Conservation (phyloP, 1,140 invertebrate species). For the Penaeus indicus region DNA sequence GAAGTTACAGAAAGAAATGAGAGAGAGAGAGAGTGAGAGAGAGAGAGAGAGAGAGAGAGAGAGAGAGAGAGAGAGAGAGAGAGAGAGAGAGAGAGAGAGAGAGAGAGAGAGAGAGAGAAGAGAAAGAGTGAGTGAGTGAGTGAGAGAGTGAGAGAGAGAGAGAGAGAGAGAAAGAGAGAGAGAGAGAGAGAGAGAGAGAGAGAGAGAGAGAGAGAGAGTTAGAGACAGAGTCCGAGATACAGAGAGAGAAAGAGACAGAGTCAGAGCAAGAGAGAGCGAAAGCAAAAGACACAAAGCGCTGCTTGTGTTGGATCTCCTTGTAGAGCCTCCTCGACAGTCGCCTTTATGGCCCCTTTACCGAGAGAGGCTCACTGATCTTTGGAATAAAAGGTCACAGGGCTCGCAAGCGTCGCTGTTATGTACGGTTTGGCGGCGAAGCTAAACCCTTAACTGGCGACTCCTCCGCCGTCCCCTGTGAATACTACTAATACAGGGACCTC, state of each 20-base stretch:
- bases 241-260: constrained; percentile 1
- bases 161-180: not conserved
- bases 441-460: not conserved
- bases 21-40: not conserved
- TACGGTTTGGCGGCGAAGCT: not conserved
- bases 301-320: too few relatives aligned
- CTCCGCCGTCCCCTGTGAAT: not conserved
- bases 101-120: not conserved
- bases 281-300: not conserved
- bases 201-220: not conserved
- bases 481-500: constrained; percentile 10
- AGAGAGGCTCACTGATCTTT: too few relatives aligned
- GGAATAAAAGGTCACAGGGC: not conserved
- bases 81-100: not conserved
- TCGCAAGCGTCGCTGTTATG: not conserved
- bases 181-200: constrained; percentile 4
- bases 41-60: not conserved
- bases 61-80: constrained; percentile 14
- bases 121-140: not conserved
- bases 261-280: not conserved
- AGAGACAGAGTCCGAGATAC: not conserved
- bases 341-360: too few relatives aligned
- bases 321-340: too few relatives aligned
- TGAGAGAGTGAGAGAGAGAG: not conserved
- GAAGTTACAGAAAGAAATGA: not conserved